Conservation (phyloP, 2,113 vertebrate genomes). For the Sturnus vulgaris region DNA sequence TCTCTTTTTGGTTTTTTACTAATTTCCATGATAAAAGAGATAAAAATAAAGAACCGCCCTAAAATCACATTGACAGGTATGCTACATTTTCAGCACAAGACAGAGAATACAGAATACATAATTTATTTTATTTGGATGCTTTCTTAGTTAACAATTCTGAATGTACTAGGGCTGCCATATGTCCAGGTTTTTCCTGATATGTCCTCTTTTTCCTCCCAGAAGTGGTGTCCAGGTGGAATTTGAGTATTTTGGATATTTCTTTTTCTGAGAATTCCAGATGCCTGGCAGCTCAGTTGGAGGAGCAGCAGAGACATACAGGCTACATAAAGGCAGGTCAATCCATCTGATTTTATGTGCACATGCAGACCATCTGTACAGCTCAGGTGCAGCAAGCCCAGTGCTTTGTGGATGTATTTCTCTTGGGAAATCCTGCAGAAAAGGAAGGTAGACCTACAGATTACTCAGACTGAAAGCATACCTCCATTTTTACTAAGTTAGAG, state of each 20-base stretch:
- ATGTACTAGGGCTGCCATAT: neutral
- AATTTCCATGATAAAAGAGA: neutral
- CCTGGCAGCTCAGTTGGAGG: neutral
- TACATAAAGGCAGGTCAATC: slow-evolving; percentile 18
- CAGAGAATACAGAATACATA: slow-evolving; percentile 1
- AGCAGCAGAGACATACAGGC: neutral
- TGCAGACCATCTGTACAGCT: slow-evolving; percentile 19
- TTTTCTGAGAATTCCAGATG: slow-evolving; percentile 25
- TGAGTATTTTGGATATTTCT: neutral
- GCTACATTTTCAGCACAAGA: slow-evolving; percentile 28
- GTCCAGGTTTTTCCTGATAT: neutral
- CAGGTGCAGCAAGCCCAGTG: slow-evolving; percentile 3
- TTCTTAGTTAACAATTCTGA: neutral
- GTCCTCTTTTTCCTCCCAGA: neutral
- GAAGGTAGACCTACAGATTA: neutral
- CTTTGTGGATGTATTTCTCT: neutral
- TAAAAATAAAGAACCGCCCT: neutral
- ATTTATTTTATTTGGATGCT: slow-evolving; percentile 37
- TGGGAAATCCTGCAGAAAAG: neutral
- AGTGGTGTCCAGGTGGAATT: slow-evolving; percentile 13
- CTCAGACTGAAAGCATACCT: neutral
- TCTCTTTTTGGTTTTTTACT: neutral
- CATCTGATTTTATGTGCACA: slow-evolving; percentile 1
- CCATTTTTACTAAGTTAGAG: neutral
- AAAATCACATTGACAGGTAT: slow-evolving; percentile 26